Conservation (phyloP, 1,140 invertebrate species). For the Dysdera silvatica region DNA sequence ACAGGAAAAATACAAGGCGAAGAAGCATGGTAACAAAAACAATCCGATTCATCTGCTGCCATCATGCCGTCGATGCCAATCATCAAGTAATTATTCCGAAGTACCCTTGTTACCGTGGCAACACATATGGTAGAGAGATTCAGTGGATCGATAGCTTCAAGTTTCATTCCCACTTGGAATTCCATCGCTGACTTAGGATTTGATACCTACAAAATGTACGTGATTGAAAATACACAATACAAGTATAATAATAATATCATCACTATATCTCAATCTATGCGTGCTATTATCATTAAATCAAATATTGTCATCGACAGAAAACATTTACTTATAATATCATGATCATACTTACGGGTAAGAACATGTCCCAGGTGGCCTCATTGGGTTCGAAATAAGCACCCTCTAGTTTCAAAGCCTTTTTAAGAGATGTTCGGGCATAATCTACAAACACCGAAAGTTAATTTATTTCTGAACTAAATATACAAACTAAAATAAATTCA, state of each 20-base stretch:
- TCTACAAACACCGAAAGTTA: slow-evolving; percentile 36
- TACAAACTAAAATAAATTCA: no score
- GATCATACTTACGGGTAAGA: slow-evolving; percentile 43
- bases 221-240: neutral
- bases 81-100: slow-evolving; percentile 90
- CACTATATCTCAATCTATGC: neutral
- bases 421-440: slow-evolving; percentile 44
- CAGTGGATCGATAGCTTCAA: slow-evolving; percentile 92
- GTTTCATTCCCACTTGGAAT: slow-evolving; percentile 85
- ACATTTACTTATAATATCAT: no score
- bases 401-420: slow-evolving; percentile 45
- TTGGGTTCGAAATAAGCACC: slow-evolving; percentile 53
- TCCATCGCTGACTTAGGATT: slow-evolving; percentile 28
- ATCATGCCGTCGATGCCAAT: slow-evolving; percentile 85
- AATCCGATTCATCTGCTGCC: slow-evolving; percentile 74
- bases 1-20: slow-evolving; percentile 91
- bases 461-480: no score
- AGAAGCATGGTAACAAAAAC: slow-evolving; percentile 91
- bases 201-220: slow-evolving; percentile 8
- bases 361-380: slow-evolving; percentile 66
- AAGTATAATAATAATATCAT: neutral
- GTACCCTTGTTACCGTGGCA: slow-evolving; percentile 85
- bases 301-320: no score
- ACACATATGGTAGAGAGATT: slow-evolving; percentile 90
- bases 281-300: no score